These are phyloP conservation scores for Gouania willdenowi DNA, from an alignment of 2,797 vertebrate genomes.

Conservation along the genomic window DNA sequence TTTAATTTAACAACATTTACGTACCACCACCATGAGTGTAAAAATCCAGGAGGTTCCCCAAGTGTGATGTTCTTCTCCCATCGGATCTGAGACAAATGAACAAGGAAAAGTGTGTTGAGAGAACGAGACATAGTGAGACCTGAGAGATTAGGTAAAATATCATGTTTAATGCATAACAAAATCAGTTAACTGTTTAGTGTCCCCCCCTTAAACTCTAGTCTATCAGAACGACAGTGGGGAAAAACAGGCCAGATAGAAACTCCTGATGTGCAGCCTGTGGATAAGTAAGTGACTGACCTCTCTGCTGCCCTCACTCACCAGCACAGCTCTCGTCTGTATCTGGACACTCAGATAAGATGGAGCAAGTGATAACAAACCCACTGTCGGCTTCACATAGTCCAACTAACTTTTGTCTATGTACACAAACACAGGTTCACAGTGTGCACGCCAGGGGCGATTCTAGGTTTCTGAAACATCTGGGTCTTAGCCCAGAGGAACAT, in stretches of 20 bases:
- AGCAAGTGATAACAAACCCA: conserved; percentile 39
- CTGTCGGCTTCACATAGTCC: conserved; percentile 38
- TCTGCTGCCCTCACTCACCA: conserved; percentile 46
- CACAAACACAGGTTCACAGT: conserved; percentile 15
- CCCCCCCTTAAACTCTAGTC: conserved; percentile 40
- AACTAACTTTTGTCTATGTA: conserved; percentile 30
- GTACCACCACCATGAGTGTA: conserved; percentile 96
- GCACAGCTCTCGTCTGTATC: conserved; percentile 54
- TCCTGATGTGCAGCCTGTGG: conserved; percentile 30
- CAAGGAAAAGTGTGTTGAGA: conserved; percentile 6
- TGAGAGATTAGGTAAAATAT: conserved; percentile 38
- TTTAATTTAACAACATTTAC: conserved; percentile 58
- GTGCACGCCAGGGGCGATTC: too few relatives aligned
- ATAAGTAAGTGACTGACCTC: conserved; percentile 52
- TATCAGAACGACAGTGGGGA: conserved; percentile 24
- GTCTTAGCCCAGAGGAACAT: too few relatives aligned
- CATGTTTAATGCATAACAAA: conserved; percentile 66
- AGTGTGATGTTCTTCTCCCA: conserved; percentile 96
- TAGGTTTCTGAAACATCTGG: too few relatives aligned
- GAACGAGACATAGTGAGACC: conserved; percentile 31
- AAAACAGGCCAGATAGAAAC: conserved; percentile 26
- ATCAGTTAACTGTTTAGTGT: conserved; percentile 47
- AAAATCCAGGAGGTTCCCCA: conserved; percentile 90
- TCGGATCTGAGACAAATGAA: conserved; percentile 78
- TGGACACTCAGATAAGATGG: conserved; percentile 68